These are phyloP conservation scores for Rhopalosiphum maidis DNA, from an alignment of 1,140 invertebrate genomes.

Conservation along the genomic window DNA sequence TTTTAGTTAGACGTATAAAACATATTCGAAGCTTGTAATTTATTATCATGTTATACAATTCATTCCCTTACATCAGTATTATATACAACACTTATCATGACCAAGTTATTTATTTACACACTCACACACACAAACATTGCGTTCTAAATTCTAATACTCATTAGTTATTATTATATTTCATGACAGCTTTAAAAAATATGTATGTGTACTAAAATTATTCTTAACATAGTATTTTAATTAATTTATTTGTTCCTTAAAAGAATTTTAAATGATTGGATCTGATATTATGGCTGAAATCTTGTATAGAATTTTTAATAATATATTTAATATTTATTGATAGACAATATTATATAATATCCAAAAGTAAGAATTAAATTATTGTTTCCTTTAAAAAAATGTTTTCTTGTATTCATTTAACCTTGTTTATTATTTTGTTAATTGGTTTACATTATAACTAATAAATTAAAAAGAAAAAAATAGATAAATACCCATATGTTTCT, in stretches of 20 bases:
- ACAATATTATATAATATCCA: neutral
- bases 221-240: neutral
- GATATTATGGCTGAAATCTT: neutral
- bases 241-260: conserved; percentile 25
- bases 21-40: conserved; percentile 70
- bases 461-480: too few species aligned
- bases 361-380: neutral
- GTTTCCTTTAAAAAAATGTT: neutral
- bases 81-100: conserved; percentile 2
- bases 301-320: neutral
- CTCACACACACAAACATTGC: neutral
- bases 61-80: conserved; percentile 33
- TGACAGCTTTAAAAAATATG: neutral
- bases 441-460: too few species aligned
- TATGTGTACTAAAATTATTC: neutral
- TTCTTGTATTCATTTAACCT: neutral
- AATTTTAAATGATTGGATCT: neutral
- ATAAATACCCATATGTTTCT: too few species aligned
- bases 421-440: neutral
- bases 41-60: neutral
- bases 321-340: neutral
- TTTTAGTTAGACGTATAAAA: conserved; percentile 72
- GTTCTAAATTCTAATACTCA: neutral
- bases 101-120: neutral
- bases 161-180: neutral